Evolutionary conservation across 53 echinoderm and acorn worm species (phyloP).

Genomic region (Patiria pectinifera): DNA sequence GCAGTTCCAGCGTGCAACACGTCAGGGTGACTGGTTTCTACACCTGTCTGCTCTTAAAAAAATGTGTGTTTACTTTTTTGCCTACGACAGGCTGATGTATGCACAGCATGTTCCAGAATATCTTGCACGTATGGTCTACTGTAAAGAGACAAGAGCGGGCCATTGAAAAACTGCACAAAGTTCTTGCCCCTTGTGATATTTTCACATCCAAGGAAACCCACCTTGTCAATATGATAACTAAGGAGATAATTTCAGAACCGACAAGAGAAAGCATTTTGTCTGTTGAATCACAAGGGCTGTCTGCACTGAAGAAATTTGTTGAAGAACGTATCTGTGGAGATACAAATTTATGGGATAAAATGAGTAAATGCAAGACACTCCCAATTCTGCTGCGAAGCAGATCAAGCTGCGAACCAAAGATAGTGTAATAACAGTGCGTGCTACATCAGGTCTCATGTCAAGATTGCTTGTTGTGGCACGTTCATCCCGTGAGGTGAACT

Average conservation of each 20-base stretch:
- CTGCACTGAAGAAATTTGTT: conserved; percentile 19
- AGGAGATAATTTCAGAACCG: conserved; percentile 15
- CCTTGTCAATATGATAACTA: conserved; percentile 48
- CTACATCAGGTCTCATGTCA: conserved; percentile 33
- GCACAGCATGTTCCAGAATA: conserved; percentile 52
- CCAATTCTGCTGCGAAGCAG: conserved; percentile 8
- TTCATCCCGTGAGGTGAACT: conserved; percentile 39
- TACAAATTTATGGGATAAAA: conserved; percentile 57
- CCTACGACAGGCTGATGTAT: conserved; percentile 38
- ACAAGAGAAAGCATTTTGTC: conserved; percentile 28
- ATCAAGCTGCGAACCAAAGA: not conserved
- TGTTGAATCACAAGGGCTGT: not conserved
- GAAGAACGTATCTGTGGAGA: conserved; percentile 44
- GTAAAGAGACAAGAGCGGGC: conserved; percentile 31
- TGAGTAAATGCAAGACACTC: conserved; percentile 38
- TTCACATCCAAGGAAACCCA: conserved; percentile 25
- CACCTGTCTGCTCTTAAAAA: conserved; percentile 51
- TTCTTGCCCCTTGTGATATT: conserved; percentile 8
- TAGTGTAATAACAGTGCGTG: conserved; percentile 2
- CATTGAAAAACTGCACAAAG: conserved; percentile 14
- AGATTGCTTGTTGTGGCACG: conserved; percentile 36
- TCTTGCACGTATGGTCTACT: conserved; percentile 35
- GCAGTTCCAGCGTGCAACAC: conserved; percentile 39
- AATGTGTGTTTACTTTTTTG: conserved; percentile 32
- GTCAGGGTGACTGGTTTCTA: conserved; percentile 37